Evolutionary conservation across 2,888 invertebrate genomes (phyloP).

Genomic region (Phengaris arion): DNA sequence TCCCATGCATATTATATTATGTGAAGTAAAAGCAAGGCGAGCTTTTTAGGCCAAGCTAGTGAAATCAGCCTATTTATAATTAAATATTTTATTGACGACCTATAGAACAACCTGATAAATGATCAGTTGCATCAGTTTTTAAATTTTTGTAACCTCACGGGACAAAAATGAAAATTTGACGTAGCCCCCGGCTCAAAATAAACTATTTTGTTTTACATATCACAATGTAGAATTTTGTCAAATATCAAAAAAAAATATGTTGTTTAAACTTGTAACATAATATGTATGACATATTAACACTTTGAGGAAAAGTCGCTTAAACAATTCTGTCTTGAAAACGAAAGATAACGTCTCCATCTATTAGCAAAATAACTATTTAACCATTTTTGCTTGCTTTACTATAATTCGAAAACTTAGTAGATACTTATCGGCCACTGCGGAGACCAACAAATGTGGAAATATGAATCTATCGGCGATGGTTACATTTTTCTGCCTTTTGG

Average conservation of each 20-base stretch:
- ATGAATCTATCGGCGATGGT: no score
- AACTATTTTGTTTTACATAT: no score
- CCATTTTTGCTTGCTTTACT: background rate
- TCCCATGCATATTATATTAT: conserved; percentile 16
- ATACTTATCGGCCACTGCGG: no score
- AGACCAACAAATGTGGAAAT: no score
- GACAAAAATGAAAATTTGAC: no score
- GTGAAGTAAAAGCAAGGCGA: background rate
- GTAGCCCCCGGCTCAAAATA: no score
- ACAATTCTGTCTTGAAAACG: background rate
- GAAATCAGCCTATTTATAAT: background rate
- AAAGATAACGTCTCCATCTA: conserved; percentile 27
- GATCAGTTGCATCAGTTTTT: background rate
- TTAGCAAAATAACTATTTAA: background rate
- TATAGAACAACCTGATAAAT: background rate
- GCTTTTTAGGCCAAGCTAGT: background rate
- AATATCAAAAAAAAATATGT: no score
- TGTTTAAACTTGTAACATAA: background rate
- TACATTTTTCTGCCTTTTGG: no score
- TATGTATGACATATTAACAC: conserved; percentile 17
- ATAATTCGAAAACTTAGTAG: background rate
- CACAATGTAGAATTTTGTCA: no score
- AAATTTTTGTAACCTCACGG: no score
- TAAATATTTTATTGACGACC: background rate
- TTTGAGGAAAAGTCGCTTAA: conserved; percentile 32